These are phyloP conservation scores for Onychomys leucogaster DNA, from an alignment of 2,797 vertebrate genomes.

Conservation along the genomic window DNA sequence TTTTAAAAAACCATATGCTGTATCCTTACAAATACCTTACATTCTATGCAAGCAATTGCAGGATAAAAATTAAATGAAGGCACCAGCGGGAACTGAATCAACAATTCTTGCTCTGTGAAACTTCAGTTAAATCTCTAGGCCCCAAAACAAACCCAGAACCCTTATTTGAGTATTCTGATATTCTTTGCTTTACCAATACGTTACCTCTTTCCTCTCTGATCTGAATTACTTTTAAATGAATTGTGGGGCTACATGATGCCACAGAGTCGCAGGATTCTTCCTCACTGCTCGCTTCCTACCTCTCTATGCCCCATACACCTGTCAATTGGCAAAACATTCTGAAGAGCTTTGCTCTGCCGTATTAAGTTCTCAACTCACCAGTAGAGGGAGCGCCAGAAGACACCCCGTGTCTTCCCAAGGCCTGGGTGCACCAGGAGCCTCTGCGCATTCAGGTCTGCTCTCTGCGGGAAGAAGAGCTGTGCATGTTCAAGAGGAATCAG, in stretches of 20 bases:
- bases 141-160: neutral
- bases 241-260: neutral
- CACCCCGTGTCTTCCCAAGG: neutral
- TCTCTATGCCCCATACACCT: neutral
- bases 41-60: slow-evolving; percentile 24
- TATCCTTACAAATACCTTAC: slow-evolving; percentile 27
- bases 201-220: neutral
- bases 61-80: slow-evolving; percentile 63
- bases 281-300: slow-evolving; percentile 27
- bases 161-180: neutral
- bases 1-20: slow-evolving; percentile 16
- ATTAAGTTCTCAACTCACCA: slow-evolving; percentile 17
- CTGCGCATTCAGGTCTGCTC: neutral
- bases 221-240: slow-evolving; percentile 39
- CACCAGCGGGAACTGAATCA: slow-evolving; percentile 26
- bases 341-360: neutral
- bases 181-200: neutral
- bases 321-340: neutral
- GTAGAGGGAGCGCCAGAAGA: slow-evolving; percentile 42
- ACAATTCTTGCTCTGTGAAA: slow-evolving; percentile 23
- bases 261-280: neutral
- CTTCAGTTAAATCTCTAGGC: slow-evolving; percentile 55
- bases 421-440: neutral
- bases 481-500: too few relatives aligned
- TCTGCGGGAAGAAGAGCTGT: neutral